Percentiles rank a stretch among this genome's conserved stretches.
Conservation (phyloP, 2,113 vertebrate genomes). For the Siphamia tubifer region DNA sequence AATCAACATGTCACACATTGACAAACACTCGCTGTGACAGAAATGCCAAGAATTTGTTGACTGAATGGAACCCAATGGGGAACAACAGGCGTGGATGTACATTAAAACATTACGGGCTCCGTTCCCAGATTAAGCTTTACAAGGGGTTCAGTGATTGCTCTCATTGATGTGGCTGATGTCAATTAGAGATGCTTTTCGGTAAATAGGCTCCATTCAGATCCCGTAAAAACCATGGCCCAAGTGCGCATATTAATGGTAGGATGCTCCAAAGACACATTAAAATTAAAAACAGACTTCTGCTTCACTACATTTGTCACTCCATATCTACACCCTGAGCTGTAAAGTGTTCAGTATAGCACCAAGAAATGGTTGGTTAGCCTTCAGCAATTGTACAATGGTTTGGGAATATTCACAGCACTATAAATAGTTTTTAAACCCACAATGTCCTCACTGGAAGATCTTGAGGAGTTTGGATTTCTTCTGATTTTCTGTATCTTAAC, state of each 20-base stretch:
- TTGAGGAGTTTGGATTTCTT: background rate
- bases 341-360: background rate
- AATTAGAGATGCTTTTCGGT: constrained; percentile 54
- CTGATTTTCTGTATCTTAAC: background rate
- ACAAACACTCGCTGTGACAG: constrained; percentile 40
- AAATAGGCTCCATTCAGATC: constrained; percentile 44
- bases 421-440: constrained; percentile 16
- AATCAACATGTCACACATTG: constrained; percentile 51
- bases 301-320: constrained; percentile 34
- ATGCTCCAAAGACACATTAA: constrained; percentile 15
- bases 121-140: constrained; percentile 39
- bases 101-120: constrained; percentile 31
- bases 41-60: constrained; percentile 56
- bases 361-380: background rate
- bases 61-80: constrained; percentile 32
- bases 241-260: constrained; percentile 26
- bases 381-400: background rate
- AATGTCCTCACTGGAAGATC: background rate
- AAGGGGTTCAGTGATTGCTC: constrained; percentile 42
- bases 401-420: background rate
- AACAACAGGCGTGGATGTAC: constrained; percentile 31
- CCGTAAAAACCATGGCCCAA: constrained; percentile 31
- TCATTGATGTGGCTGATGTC: constrained; percentile 46
- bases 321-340: constrained; percentile 3
- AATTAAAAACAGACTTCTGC: constrained; percentile 53